Conservation (phyloP, 1,140 invertebrate genomes). For the Ostrea edulis region DNA sequence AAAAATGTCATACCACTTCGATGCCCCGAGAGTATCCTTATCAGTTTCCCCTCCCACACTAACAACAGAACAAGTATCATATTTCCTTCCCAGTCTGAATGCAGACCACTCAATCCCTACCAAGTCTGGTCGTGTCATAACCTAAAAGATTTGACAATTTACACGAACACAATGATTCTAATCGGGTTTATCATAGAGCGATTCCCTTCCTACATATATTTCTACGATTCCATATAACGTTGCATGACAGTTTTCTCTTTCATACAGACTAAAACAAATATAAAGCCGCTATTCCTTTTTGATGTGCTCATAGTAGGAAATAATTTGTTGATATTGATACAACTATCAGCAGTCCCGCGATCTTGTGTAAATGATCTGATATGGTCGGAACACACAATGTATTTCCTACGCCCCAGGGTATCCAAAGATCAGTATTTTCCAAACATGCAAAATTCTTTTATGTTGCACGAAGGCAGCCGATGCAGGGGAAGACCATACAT, state of each 20-base stretch:
- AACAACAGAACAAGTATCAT: too few relatives aligned
- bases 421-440: background rate
- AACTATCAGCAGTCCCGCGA: background rate
- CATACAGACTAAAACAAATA: background rate
- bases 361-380: constrained; percentile 22
- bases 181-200: background rate
- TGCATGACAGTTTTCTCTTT: background rate
- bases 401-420: background rate
- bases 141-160: background rate
- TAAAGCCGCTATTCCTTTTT: constrained; percentile 8
- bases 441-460: background rate
- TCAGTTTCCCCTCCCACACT: too few relatives aligned
- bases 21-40: too few relatives aligned
- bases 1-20: too few relatives aligned
- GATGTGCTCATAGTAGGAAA: background rate
- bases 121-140: too few relatives aligned
- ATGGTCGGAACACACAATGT: background rate
- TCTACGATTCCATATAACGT: background rate
- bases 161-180: background rate
- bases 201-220: background rate
- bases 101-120: too few relatives aligned
- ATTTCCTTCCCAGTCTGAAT: too few relatives aligned
- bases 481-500: background rate
- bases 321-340: constrained; percentile 22
- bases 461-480: background rate